These are phyloP conservation scores for Rhea pennata DNA, from an alignment of 2,113 vertebrate species.

Conservation along the genomic window DNA sequence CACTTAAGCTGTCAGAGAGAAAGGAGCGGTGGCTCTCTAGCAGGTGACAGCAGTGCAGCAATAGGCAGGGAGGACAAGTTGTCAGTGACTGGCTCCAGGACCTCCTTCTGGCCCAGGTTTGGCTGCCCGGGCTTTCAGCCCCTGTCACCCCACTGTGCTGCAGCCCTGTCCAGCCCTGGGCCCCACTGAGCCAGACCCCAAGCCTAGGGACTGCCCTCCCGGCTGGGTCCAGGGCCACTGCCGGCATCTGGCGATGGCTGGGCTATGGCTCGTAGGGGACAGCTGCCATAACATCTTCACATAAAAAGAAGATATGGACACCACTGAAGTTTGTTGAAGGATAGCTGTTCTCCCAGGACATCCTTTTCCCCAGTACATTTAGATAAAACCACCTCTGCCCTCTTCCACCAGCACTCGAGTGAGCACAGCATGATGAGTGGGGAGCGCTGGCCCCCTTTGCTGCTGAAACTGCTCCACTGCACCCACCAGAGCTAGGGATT, in stretches of 20 bases:
- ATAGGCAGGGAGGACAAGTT: not conserved
- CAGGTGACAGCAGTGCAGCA: not conserved
- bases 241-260: too few species aligned
- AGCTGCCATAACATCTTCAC: too few species aligned
- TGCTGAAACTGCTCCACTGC: not conserved
- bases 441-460: rapidly evolving
- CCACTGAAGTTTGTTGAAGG: too few species aligned
- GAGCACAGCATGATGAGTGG: not conserved
- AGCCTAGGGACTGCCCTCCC: too few species aligned
- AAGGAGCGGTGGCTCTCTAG: not conserved
- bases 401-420: not conserved
- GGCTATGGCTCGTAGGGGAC: too few species aligned
- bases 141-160: too few species aligned
- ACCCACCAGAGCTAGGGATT: not conserved
- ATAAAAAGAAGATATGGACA: too few species aligned
- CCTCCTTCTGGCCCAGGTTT: too few species aligned
- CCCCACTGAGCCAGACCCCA: too few species aligned
- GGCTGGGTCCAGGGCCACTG: too few species aligned
- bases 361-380: not conserved
- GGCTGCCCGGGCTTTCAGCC: not conserved
- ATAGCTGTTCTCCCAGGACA: too few species aligned
- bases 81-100: rapidly evolving
- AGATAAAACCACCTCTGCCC: not conserved
- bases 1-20: not conserved
- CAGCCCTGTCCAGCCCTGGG: too few species aligned